These are phyloP conservation scores for Drosophila anomalata DNA, from an alignment of 2,888 invertebrate genomes.

Conservation along the genomic window DNA sequence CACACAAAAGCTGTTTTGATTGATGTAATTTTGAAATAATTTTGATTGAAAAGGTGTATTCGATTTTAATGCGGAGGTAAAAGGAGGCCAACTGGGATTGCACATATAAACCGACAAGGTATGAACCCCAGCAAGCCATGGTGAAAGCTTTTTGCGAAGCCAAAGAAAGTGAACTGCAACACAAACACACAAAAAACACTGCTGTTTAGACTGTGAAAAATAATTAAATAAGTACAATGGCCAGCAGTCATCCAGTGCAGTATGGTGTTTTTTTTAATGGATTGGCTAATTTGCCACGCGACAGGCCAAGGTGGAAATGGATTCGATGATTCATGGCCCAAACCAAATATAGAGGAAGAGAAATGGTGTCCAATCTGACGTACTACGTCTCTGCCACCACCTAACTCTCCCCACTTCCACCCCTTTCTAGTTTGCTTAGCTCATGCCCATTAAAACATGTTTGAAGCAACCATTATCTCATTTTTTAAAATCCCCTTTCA, in stretches of 20 bases:
- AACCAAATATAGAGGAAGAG: conserved; percentile 10
- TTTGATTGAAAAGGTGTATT: conserved; percentile 1
- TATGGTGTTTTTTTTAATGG: neutral
- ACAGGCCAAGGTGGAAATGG: conserved; percentile 13
- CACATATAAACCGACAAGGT: conserved; percentile 15
- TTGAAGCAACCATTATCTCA: conserved; percentile 37
- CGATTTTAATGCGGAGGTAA: conserved; percentile 20
- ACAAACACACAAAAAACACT: conserved; percentile 3
- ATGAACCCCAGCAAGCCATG: conserved; percentile 1
- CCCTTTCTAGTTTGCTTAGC: conserved; percentile 10
- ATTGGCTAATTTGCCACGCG: conserved; percentile 21
- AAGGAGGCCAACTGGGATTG: neutral
- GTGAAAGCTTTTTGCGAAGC: conserved; percentile 22
- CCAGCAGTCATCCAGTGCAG: conserved; percentile 6
- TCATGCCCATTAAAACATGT: conserved; percentile 29
- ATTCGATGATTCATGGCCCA: conserved; percentile 41
- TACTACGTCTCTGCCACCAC: neutral
- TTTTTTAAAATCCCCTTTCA: conserved; percentile 11
- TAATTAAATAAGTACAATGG: conserved; percentile 28
- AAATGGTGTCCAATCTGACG: conserved; percentile 23
- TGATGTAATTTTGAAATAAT: conserved; percentile 7
- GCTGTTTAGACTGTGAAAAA: conserved; percentile 18
- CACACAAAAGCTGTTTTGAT: conserved; percentile 14
- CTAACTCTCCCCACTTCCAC: conserved; percentile 7
- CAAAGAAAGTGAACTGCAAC: conserved; percentile 34